Conservation (phyloP, 2,888 invertebrate species). For the Cataglyphis altisquamis region DNA sequence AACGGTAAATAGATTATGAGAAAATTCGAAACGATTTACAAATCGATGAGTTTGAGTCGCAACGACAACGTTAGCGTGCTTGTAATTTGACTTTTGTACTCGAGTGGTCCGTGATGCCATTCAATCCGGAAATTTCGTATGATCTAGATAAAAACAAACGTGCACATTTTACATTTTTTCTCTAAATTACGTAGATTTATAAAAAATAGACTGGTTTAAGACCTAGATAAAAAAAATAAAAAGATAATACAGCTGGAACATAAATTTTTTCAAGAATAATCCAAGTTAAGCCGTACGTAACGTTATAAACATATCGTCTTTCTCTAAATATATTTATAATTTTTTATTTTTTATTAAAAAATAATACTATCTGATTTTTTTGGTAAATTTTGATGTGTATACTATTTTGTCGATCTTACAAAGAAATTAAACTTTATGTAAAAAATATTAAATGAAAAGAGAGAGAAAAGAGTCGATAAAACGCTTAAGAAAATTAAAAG, state of each 20-base stretch:
- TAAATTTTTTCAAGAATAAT: neutral
- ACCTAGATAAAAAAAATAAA: neutral
- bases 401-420: neutral
- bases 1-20: neutral
- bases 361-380: neutral
- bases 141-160: conserved; percentile 87
- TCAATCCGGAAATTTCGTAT: conserved; percentile 91
- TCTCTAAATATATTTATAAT: neutral
- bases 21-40: conserved; percentile 11
- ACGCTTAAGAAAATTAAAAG: neutral
- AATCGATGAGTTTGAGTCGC: conserved; percentile 73
- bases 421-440: neutral
- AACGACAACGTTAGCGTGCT: conserved; percentile 91
- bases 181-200: neutral
- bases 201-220: neutral
- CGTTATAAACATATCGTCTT: neutral
- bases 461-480: no score
- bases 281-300: neutral
- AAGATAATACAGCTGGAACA: neutral
- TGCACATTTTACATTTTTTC: neutral
- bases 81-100: conserved; percentile 92
- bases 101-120: conserved; percentile 90
- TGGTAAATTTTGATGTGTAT: neutral
- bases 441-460: no score
- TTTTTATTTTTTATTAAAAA: neutral